Conservation (phyloP, 2,888 invertebrate genomes). For the Epistrophe eligans region DNA sequence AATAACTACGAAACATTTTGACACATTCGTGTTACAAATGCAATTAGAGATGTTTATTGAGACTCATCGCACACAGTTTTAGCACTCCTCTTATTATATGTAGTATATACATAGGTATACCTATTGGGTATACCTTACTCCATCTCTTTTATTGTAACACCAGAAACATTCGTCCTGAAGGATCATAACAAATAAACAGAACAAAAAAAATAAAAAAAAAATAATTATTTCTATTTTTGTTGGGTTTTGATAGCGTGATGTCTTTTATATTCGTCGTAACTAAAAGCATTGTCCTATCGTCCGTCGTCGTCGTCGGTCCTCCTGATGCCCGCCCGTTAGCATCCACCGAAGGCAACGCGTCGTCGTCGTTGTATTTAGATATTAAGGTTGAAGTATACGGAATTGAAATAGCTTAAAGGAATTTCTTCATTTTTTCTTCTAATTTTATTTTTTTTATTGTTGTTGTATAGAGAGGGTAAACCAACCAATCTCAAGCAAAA, state of each 20-base stretch:
- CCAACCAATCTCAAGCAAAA: slow-evolving; percentile 40
- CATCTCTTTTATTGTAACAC: slow-evolving; percentile 5
- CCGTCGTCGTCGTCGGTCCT: neutral
- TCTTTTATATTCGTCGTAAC: slow-evolving; percentile 26
- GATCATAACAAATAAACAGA: slow-evolving; percentile 22
- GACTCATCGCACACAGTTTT: slow-evolving; percentile 45
- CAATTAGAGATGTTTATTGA: slow-evolving; percentile 57
- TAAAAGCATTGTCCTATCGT: slow-evolving; percentile 23
- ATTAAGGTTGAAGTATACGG: neutral
- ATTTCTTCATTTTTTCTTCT: neutral
- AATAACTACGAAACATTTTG: slow-evolving; percentile 46
- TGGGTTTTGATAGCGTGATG: slow-evolving; percentile 40
- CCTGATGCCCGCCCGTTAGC: no score
- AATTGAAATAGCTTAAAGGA: slow-evolving; percentile 31
- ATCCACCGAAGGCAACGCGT: neutral
- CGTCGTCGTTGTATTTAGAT: slow-evolving; percentile 17
- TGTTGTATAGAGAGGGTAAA: slow-evolving; percentile 12
- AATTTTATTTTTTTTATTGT: neutral
- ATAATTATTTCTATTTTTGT: slow-evolving; percentile 40
- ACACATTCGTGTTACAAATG: slow-evolving; percentile 57
- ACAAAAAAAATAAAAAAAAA: slow-evolving; percentile 17
- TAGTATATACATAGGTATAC: no score
- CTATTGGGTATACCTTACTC: neutral
- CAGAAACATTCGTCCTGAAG: slow-evolving; percentile 40
- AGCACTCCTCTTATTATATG: slow-evolving; percentile 9